These are phyloP conservation scores for Microtus richardsoni DNA, from an alignment of 2,113 vertebrate genomes.

Conservation along the genomic window DNA sequence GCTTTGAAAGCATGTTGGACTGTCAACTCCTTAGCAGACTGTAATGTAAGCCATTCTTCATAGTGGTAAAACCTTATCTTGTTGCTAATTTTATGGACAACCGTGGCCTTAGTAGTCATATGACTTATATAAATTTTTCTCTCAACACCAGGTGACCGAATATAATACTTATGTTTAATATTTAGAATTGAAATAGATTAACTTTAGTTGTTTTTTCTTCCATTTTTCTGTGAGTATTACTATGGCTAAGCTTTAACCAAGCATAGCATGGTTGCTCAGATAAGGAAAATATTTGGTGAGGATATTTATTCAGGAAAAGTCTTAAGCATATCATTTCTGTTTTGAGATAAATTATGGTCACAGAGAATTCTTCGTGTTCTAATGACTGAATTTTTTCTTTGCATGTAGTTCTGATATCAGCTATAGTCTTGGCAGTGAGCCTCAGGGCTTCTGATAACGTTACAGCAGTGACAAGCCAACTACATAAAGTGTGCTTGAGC, in stretches of 20 bases:
- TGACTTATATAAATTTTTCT: background rate
- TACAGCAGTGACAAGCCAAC: background rate
- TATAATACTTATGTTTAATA: slow-evolving; percentile 4
- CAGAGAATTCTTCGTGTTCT: background rate
- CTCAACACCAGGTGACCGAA: background rate
- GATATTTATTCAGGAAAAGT: slow-evolving; percentile 22
- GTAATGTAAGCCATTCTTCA: background rate
- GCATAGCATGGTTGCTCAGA: background rate
- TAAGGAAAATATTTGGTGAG: slow-evolving; percentile 43
- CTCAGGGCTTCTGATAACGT: background rate
- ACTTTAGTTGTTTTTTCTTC: background rate
- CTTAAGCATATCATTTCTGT: slow-evolving; percentile 48
- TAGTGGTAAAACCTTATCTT: background rate
- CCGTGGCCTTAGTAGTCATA: background rate
- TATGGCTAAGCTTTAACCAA: background rate
- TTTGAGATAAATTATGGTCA: slow-evolving; percentile 30
- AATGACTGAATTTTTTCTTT: slow-evolving; percentile 32
- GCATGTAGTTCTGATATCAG: background rate
- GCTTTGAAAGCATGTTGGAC: background rate
- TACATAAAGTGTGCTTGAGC: background rate
- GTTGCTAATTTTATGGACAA: background rate
- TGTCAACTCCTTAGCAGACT: background rate
- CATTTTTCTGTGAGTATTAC: background rate
- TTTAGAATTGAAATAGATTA: background rate
- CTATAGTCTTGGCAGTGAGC: background rate